Evolutionary conservation across 1,140 invertebrate species (phyloP), one percentile per base, ranked within the genome.

Genomic region (Drosophila yakuba): DNA sequence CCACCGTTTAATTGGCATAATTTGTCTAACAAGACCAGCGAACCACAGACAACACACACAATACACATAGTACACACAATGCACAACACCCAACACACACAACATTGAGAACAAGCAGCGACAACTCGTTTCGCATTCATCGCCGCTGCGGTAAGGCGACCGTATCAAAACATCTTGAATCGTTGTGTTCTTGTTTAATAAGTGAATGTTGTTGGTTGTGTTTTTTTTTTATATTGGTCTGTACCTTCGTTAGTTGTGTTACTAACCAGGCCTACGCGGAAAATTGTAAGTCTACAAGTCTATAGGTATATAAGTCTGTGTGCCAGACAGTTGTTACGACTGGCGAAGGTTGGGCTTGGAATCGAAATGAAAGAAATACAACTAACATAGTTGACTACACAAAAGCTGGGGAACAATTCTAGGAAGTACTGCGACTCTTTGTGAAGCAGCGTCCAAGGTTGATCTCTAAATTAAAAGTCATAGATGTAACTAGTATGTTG

Each of bases 1-100:
- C 85, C 84, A 89, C 84, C 77, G 62, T 73, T 74, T 84, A 89
- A 89, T 89, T 89, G 84, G 85, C 74, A 84, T 90, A 89, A 89
- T 89, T 89, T 89, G 84, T 89, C 84, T 83, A 86, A 89, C 83
- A 80, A 88, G 84, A 89, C 73, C 76, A 80, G 66, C 71, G 58
- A 74, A 61, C 73, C 59, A 74, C 69, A 44, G 68, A 39, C 32
- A 32, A 32, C 32, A 32, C 32, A 32, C 7, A 32, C 8, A n/a
- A n/a, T n/a, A 32, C 32, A 32, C 32, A 32, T 7, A 32, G 7
- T 7, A 8, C 25, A 25, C 25, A 35, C 32, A 32, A 8, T 7
- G 8, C 28, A 32, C 28, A 32, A 32, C 7, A 4, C 23, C 2
- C 23, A 25, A 25, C 25, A 25, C 52, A 58, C 32, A 56, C 61